Evolutionary conservation across 2,888 invertebrate genomes (phyloP).

Genomic region (Lutraria lutraria): DNA sequence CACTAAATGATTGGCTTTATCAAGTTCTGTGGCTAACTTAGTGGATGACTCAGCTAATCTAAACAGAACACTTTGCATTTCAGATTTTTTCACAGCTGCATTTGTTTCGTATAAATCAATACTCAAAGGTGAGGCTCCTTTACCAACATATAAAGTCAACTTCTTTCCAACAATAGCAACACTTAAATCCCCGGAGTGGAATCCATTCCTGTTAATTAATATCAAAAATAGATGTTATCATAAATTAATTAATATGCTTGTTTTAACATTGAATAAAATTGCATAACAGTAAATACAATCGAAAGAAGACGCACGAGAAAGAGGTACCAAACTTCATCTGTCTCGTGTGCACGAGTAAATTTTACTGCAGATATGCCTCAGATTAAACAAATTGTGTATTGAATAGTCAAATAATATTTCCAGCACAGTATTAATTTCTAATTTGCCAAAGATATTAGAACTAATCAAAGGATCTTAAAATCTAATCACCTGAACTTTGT

Average conservation of each 20-base stretch:
- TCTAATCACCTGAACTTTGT: conserved; percentile 76
- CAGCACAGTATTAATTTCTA: no score
- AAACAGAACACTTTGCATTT: conserved; percentile 81
- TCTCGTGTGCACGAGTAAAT: background rate
- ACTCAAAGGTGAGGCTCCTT: conserved; percentile 73
- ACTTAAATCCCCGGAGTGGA: conserved; percentile 77
- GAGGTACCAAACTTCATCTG: no score
- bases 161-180: conserved; percentile 79
- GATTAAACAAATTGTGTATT: no score
- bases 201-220: conserved; percentile 77
- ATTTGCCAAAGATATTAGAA: background rate
- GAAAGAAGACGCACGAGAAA: no score
- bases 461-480: background rate
- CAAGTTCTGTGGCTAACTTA: conserved; percentile 75
- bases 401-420: no score
- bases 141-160: conserved; percentile 79
- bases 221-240: background rate
- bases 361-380: background rate
- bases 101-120: conserved; percentile 83
- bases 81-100: conserved; percentile 81
- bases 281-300: no score
- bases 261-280: no score
- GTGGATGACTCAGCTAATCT: conserved; percentile 78
- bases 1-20: conserved; percentile 78
- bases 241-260: background rate